These are phyloP conservation scores for Stegophylla sp. DNA, from an alignment of 2,888 invertebrate genomes.

Conservation along the genomic window DNA sequence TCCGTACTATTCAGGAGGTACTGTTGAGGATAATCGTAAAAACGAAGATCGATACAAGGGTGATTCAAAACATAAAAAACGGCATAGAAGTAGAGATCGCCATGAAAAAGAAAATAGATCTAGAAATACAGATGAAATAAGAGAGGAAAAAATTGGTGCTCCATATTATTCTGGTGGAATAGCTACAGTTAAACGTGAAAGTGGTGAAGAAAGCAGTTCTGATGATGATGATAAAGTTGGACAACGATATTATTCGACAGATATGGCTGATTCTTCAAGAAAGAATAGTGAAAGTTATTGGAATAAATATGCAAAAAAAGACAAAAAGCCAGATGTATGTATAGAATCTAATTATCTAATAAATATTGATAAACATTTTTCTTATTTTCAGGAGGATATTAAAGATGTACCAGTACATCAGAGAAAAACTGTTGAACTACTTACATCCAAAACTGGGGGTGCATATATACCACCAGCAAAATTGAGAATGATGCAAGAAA, in stretches of 20 bases:
- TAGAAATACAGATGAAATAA: slow-evolving; percentile 26
- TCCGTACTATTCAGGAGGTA: slow-evolving; percentile 49
- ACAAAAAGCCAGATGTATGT: slow-evolving; percentile 31
- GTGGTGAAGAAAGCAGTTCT: slow-evolving; percentile 49
- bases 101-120: slow-evolving; percentile 46
- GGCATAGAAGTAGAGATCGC: slow-evolving; percentile 36
- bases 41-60: slow-evolving; percentile 9
- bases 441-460: slow-evolving; percentile 81
- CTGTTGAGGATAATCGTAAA: background rate
- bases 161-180: slow-evolving; percentile 42
- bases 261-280: slow-evolving; percentile 15
- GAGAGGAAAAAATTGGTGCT: slow-evolving; percentile 37
- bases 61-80: slow-evolving; percentile 23
- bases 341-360: background rate
- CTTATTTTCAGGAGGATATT: slow-evolving; percentile 10
- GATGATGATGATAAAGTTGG: slow-evolving; percentile 54
- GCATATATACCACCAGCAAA: slow-evolving; percentile 99
- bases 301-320: slow-evolving; percentile 49
- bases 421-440: slow-evolving; percentile 58
- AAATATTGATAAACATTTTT: slow-evolving; percentile 4
- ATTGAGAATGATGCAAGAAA: slow-evolving; percentile 91
- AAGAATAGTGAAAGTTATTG: slow-evolving; percentile 54
- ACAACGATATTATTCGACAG: slow-evolving; percentile 51
- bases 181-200: slow-evolving; percentile 19
- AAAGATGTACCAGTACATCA: slow-evolving; percentile 30